Evolutionary conservation across 1,140 invertebrate species (phyloP), one percentile per base, ranked within the genome.

Genomic region (Micrasema longulum): DNA sequence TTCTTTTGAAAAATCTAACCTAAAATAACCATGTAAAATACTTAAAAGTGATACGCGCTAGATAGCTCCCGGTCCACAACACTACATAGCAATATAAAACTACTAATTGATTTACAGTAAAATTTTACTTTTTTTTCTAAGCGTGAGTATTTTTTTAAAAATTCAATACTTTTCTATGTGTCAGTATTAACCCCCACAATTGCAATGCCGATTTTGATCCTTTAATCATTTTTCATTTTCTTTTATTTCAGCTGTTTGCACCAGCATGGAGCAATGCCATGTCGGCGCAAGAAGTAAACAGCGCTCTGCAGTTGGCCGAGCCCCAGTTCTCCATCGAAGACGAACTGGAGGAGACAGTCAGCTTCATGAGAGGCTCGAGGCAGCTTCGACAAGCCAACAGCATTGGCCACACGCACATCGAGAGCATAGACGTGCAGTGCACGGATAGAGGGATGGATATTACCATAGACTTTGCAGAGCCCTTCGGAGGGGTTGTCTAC

Each of bases 401-500:
- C 20, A 68, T 71, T 12, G 79, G 80, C 43, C 83, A 85, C 68
- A 81, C 82, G 1, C 81, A 84, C 60, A 79, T 90, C 65, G 78
- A 83, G 35, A 78, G 78, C 20, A 86, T 92, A n/a, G 86, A 92
- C 69, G 90, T 91, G 0, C 86, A 90, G 77, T 92, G 91, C 75
- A 84, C 84, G 5, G 81, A 81, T 5, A 80, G 82, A 2, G 87
- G 82, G 12, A 91, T 92, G 76, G 81, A 86, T 35, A 90, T 93
- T 1, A 87, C 86, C 31, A 83, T 93, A 0, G 86, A 89, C 23
- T 92, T 92, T 77, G 82, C 87, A 2, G 84, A 87, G 43, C 81
- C 87, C 1, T 92, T 91, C 74, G 86, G 90, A 71, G 91, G 91
- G n/a, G 86, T 92, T 14, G 87, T 93, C 31, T 93, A 91, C 83